phyloP scores from a whole-genome alignment of 2,113 vertebrate species.

The Nicator chloris region DNA sequence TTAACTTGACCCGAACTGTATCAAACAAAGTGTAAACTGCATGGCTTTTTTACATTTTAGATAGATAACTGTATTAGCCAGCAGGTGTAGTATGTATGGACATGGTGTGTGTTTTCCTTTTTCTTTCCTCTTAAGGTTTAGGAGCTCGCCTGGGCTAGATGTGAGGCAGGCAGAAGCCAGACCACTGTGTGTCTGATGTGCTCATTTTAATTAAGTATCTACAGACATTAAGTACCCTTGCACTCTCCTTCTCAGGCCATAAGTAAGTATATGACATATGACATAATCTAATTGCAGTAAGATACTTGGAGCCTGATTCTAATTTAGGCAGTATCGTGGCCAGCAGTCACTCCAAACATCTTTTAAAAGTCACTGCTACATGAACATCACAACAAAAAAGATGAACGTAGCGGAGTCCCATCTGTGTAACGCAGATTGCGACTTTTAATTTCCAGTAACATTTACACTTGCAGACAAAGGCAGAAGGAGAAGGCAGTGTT shows the following conservation, averaged over 20 bases:
- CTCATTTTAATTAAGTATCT: conserved; percentile 25
- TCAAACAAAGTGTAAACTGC: background rate
- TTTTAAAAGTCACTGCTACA: background rate
- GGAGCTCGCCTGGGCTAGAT: background rate
- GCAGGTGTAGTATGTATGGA: background rate
- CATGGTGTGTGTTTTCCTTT: background rate
- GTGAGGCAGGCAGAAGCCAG: conserved; percentile 24
- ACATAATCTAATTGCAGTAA: conserved; percentile 32
- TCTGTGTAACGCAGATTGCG: background rate
- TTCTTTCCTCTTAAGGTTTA: background rate
- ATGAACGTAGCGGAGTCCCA: background rate
- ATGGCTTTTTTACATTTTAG: background rate
- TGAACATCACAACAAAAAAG: background rate
- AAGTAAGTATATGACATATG: conserved; percentile 13
- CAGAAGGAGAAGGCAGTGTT: background rate
- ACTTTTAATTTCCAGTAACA: background rate
- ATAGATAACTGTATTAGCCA: background rate
- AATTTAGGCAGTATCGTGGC: conserved; percentile 25
- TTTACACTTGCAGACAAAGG: background rate
- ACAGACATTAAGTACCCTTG: conserved; percentile 10
- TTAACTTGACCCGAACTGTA: background rate
- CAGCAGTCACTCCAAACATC: background rate
- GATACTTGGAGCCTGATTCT: conserved; percentile 31
- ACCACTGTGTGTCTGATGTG: background rate
- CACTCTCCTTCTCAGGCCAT: conserved; percentile 5